Base-by-base conservation (phyloP, 2,888 invertebrate species). In the Oligia latruncula region DNA sequence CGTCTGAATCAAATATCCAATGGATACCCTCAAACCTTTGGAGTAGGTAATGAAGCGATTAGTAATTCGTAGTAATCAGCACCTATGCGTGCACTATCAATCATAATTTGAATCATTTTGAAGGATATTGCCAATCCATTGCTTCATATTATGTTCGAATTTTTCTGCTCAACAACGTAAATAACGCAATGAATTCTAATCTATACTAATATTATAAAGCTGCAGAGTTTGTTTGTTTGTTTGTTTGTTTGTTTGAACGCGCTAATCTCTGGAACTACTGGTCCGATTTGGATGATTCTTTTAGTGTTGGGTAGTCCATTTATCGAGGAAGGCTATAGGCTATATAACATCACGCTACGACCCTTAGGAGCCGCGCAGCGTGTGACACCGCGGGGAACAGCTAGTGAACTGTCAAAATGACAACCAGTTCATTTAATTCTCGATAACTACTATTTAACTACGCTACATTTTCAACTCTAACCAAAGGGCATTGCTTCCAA, bases 401-500 rank as follows among this genome's bases (percentile, higher is more conserved):
- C n/a, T n/a, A n/a, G n/a, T 58, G 9, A 8, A 23, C 23, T 58
- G 20, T 20, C 55, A 55, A 55, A 55, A 55, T 55, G 20, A 8
- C 2, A 17, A 3, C 55, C 8, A 20, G 17, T 8, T 2, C 20
- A 5, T 58, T 17, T 55, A 46, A 1, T 6, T 74, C 20, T 55
- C 20, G n/a, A 35, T 15, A 73, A 46, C 17, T 35, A 20, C 9
- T 8, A 6, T 6, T 40, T 29, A n/a, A 46, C 17, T n/a, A 17
- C 65, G n/a, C 17, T 17, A 23, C 4, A 55, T 55, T 60, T 35
- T 35, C 13, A 20, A 60, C 17, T 46, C 1, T 2, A 43, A 23
- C 35, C 75, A 49, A 83, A 83, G 84, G 64, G 29, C 49, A 83
- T 55, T 68, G 83, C 49, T 58, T 29, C 62, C 78, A 68, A 68